Conservation (phyloP, 2,113 vertebrate species). For the Lampris incognitus region DNA sequence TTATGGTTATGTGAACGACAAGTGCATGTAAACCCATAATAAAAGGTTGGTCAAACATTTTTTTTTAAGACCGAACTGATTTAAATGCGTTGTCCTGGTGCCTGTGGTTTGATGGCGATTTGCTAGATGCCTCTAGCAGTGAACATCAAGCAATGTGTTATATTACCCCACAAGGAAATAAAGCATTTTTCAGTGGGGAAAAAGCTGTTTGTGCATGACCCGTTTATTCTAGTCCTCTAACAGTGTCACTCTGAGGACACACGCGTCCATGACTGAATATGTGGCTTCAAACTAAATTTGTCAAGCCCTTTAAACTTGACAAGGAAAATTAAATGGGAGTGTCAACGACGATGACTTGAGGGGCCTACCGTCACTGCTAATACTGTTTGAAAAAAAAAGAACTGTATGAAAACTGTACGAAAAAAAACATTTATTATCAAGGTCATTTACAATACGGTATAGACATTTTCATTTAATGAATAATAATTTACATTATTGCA, state of each 20-base stretch:
- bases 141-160: too few relatives aligned
- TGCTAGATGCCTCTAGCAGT: too few relatives aligned
- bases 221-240: not conserved
- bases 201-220: not conserved
- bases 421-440: constrained; percentile 69
- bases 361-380: not conserved
- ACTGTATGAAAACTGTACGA: constrained; percentile 28
- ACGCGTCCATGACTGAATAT: not conserved
- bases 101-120: too few relatives aligned
- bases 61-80: too few relatives aligned
- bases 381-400: constrained; percentile 24
- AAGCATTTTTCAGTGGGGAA: too few relatives aligned
- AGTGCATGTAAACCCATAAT: too few relatives aligned
- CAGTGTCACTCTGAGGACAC: too few relatives aligned
- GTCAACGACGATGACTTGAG: not conserved
- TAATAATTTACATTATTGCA: constrained; percentile 79
- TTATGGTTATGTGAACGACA: too few relatives aligned
- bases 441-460: constrained; percentile 66
- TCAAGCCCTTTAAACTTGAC: not conserved
- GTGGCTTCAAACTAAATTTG: not conserved
- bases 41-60: too few relatives aligned
- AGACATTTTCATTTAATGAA: constrained; percentile 58
- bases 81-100: too few relatives aligned
- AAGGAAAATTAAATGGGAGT: constrained; percentile 4
- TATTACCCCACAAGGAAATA: too few relatives aligned